Evolutionary conservation across 2,797 vertebrate species (phyloP).

Genomic region (Halcyon badia): DNA sequence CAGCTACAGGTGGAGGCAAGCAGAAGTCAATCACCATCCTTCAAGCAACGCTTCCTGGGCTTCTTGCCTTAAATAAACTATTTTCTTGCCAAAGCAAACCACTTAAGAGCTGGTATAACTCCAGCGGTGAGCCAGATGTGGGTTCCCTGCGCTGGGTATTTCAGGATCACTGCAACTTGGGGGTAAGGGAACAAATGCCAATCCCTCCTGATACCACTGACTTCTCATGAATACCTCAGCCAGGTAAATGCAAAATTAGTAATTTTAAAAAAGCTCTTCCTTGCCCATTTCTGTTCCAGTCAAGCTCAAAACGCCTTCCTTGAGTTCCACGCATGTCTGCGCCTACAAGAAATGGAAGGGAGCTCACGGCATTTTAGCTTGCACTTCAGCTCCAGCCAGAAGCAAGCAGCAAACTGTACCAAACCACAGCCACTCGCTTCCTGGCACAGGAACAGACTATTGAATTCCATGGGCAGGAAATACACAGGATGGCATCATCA

Average conservation of each 20-base stretch:
- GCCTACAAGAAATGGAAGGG: neutral
- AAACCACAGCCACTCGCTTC: neutral
- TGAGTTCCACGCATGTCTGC: rapidly evolving
- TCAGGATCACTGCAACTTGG: neutral
- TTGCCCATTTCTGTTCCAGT: neutral
- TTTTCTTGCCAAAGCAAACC: neutral
- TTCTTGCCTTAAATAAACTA: neutral
- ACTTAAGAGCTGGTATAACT: neutral
- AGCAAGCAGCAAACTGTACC: neutral
- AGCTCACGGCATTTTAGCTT: neutral
- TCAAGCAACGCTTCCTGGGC: neutral
- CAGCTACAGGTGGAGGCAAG: neutral
- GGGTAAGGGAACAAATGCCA: neutral
- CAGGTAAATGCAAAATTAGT: neutral
- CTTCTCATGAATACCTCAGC: neutral
- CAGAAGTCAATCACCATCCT: neutral
- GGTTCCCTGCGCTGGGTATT: neutral
- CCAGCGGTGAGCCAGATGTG: neutral
- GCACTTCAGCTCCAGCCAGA: neutral
- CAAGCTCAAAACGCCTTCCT: neutral
- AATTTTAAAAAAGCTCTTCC: neutral
- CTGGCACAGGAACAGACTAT: neutral
- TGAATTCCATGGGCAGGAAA: neutral
- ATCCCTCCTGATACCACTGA: neutral
- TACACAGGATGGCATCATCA: rapidly evolving